Evolutionary conservation across 1,140 invertebrate genomes (phyloP).

Genomic region (Sarcophaga bullata): DNA sequence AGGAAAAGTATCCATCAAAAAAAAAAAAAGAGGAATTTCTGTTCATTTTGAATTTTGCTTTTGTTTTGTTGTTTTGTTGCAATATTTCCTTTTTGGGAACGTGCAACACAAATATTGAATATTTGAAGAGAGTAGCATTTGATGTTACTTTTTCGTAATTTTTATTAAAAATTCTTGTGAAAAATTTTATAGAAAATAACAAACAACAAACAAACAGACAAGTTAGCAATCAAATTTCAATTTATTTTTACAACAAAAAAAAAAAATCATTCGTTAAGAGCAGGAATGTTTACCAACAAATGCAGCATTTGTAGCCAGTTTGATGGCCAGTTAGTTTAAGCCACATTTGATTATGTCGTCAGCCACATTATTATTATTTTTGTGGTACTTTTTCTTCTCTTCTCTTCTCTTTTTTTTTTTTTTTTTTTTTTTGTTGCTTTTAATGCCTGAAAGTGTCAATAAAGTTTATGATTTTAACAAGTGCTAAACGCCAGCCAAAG

Average conservation of each 20-base stretch:
- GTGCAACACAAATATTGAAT: neutral
- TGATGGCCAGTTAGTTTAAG: neutral
- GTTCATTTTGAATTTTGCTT: too few relatives aligned
- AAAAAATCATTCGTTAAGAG: neutral
- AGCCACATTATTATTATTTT: slow-evolving; percentile 1
- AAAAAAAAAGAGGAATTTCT: too few relatives aligned
- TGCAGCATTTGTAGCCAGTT: neutral
- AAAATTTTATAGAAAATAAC: neutral
- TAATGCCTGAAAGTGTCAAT: slow-evolving; percentile 2
- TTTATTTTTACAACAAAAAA: neutral
- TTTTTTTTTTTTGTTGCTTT: neutral
- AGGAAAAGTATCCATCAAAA: too few relatives aligned
- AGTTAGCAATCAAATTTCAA: neutral
- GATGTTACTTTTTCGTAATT: neutral
- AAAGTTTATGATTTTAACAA: slow-evolving; percentile 38
- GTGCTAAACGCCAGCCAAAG: slow-evolving; percentile 18
- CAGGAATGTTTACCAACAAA: neutral
- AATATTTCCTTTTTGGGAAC: neutral
- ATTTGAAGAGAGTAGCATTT: slow-evolving; percentile 6
- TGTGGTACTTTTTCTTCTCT: too few relatives aligned
- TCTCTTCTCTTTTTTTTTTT: too few relatives aligned
- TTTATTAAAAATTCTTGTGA: neutral
- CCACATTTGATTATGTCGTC: neutral
- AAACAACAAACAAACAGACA: too few relatives aligned
- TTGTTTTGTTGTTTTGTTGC: too few relatives aligned